Evolutionary conservation across 2,797 vertebrate species (phyloP).

Genomic region (Allochrocebus solatus): DNA sequence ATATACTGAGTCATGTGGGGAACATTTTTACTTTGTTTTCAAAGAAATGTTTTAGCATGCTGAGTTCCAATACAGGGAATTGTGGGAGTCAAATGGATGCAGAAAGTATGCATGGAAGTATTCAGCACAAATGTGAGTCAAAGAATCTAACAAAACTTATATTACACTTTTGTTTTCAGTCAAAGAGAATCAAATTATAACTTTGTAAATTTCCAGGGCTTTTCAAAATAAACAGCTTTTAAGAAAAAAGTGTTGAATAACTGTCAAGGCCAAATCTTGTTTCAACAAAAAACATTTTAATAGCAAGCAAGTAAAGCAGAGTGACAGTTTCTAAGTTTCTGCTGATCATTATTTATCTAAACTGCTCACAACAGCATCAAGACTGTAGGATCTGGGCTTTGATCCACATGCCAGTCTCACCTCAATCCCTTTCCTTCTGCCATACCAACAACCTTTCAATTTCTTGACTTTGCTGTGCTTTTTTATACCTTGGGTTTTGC

Average conservation of each 20-base stretch:
- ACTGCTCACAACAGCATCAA: background rate
- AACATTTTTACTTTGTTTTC: constrained; percentile 22
- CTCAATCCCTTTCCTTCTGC: background rate
- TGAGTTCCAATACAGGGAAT: constrained; percentile 30
- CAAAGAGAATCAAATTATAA: constrained; percentile 44
- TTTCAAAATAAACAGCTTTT: background rate
- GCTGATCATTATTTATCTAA: background rate
- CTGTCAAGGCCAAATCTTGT: constrained; percentile 24
- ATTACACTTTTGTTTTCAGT: background rate
- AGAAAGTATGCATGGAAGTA: background rate
- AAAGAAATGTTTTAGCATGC: constrained; percentile 31
- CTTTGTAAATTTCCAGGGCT: constrained; percentile 28
- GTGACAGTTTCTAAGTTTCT: background rate
- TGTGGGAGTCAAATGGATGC: constrained; percentile 32
- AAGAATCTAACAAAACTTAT: background rate
- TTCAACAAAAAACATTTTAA: constrained; percentile 2
- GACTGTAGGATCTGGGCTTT: background rate
- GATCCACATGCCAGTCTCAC: background rate
- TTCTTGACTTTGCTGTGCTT: background rate
- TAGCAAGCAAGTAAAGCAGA: background rate
- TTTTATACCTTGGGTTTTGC: background rate
- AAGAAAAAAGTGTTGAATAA: background rate
- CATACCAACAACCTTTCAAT: background rate
- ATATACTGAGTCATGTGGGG: constrained; percentile 47
- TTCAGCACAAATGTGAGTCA: constrained; percentile 37